A percentile compares a stretch with the other conserved stretches of the same genome.
Conservation (phyloP, 2,888 invertebrate genomes). For the Parasteatoda lunata region DNA sequence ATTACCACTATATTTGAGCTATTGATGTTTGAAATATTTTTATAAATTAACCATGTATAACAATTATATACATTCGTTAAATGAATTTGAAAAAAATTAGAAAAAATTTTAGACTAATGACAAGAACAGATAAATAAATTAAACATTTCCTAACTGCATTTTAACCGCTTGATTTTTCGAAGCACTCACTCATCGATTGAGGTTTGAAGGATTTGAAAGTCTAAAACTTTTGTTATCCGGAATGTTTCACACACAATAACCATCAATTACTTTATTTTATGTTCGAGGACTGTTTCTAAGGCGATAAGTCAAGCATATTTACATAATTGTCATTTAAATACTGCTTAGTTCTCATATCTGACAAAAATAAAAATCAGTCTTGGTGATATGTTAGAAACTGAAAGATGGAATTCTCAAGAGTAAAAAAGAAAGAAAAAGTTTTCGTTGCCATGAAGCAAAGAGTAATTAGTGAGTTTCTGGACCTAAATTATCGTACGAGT, state of each 20-base stretch:
- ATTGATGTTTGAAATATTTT: too few relatives aligned
- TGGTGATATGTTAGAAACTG: neutral
- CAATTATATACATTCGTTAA: too few relatives aligned
- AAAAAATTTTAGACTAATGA: too few relatives aligned
- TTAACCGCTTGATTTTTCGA: too few relatives aligned
- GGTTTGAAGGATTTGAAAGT: neutral
- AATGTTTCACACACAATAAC: neutral
- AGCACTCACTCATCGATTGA: too few relatives aligned
- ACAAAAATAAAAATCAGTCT: slow-evolving; percentile 30
- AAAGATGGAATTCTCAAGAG: neutral
- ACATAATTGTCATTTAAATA: slow-evolving; percentile 49
- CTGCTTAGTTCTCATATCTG: slow-evolving; percentile 19
- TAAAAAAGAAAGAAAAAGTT: slow-evolving; percentile 10
- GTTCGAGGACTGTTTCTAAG: neutral
- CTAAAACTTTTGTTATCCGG: neutral
- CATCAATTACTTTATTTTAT: neutral
- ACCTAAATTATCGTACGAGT: slow-evolving; percentile 36
- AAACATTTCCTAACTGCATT: too few relatives aligned
- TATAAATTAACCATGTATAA: too few relatives aligned
- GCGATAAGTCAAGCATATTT: slow-evolving; percentile 39
- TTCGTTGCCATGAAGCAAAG: slow-evolving; percentile 7
- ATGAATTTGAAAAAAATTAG: too few relatives aligned
- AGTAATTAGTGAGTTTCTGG: slow-evolving; percentile 42
- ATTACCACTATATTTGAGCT: too few relatives aligned
- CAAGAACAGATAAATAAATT: too few relatives aligned